These are phyloP conservation scores for Perca flavescens DNA, from an alignment of 2,113 vertebrate species.

Conservation along the genomic window DNA sequence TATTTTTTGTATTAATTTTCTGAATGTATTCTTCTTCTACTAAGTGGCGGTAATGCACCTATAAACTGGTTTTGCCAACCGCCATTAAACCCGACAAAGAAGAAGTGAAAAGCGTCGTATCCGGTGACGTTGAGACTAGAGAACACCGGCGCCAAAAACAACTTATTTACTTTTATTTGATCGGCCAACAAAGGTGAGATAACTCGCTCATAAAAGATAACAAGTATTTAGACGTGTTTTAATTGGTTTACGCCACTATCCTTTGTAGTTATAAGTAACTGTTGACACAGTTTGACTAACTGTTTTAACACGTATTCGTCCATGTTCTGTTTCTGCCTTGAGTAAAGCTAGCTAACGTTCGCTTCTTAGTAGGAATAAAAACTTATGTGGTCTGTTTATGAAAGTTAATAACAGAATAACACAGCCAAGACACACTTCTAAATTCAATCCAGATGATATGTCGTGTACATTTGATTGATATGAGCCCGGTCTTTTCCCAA, in stretches of 20 bases:
- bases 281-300: background rate
- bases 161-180: background rate
- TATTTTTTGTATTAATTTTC: background rate
- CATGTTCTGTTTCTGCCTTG: background rate
- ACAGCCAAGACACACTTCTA: too few relatives aligned
- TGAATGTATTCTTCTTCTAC: too few relatives aligned
- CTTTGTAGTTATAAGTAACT: too few relatives aligned
- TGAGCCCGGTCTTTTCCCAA: too few relatives aligned
- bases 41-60: background rate
- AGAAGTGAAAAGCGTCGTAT: background rate
- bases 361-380: background rate
- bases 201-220: background rate
- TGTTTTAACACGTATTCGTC: background rate
- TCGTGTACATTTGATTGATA: background rate
- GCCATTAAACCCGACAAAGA: background rate
- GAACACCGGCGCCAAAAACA: conserved; percentile 22
- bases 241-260: too few relatives aligned
- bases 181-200: conserved; percentile 14
- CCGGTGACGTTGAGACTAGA: background rate
- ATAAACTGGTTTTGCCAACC: rapidly evolving
- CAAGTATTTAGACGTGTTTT: rapidly evolving
- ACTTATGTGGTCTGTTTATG: background rate
- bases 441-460: too few relatives aligned
- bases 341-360: background rate
- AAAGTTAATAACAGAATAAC: background rate